Conservation (phyloP, 2,888 invertebrate species). For the Melanargia galathea region DNA sequence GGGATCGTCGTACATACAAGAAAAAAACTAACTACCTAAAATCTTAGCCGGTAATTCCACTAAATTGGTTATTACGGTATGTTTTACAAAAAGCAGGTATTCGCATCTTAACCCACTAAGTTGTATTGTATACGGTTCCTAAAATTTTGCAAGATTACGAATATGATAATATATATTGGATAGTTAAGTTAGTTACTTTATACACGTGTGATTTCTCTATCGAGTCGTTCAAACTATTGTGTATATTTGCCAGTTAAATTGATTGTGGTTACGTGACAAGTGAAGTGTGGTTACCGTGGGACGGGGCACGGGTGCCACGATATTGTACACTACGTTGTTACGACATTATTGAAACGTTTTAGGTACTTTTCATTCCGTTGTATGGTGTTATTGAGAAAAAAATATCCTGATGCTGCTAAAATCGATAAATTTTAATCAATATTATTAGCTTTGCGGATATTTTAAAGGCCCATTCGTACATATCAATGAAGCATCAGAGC, state of each 20-base stretch:
- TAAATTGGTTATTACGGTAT: too few relatives aligned
- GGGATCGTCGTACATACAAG: neutral
- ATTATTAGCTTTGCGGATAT: neutral
- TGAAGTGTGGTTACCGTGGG: conserved; percentile 6
- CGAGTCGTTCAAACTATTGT: conserved; percentile 2
- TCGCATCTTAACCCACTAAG: too few relatives aligned
- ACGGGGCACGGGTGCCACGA: neutral
- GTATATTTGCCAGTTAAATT: conserved; percentile 17
- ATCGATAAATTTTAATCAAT: neutral
- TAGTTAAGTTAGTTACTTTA: neutral
- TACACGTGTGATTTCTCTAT: conserved; percentile 8
- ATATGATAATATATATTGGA: neutral
- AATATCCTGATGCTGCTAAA: neutral
- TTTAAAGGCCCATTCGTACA: too few relatives aligned
- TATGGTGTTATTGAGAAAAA: too few relatives aligned
- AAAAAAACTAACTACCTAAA: too few relatives aligned
- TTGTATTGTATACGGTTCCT: too few relatives aligned
- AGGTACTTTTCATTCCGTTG: too few relatives aligned
- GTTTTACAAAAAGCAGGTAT: too few relatives aligned
- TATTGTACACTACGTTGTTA: conserved; percentile 9
- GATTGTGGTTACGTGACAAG: conserved; percentile 14
- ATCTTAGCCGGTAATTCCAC: too few relatives aligned
- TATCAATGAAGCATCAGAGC: too few relatives aligned
- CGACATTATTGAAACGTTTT: neutral
- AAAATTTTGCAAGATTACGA: too few relatives aligned